Evolutionary conservation across 1,140 invertebrate species (phyloP).

Genomic region (Drosophila funebris): DNA sequence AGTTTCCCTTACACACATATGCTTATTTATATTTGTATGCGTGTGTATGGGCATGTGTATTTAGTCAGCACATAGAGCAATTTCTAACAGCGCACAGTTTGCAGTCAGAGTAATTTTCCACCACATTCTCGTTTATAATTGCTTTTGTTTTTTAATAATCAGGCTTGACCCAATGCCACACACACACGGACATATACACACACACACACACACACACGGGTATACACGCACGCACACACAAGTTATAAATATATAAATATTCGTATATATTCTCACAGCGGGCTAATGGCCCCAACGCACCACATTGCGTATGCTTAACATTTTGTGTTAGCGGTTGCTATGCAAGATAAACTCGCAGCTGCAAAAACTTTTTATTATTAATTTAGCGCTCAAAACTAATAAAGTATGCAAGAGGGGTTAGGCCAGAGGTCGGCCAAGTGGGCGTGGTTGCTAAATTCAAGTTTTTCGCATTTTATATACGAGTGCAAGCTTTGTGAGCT

Average conservation of each 20-base stretch:
- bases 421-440: neutral
- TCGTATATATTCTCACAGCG: neutral
- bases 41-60: constrained; percentile 25
- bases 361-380: constrained; percentile 74
- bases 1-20: constrained; percentile 25
- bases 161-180: constrained; percentile 57
- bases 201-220: constrained; percentile 11
- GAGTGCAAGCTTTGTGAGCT: constrained; percentile 35
- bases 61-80: constrained; percentile 47
- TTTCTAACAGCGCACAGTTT: constrained; percentile 58
- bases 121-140: constrained; percentile 66
- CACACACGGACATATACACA: constrained; percentile 4
- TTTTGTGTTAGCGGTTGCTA: constrained; percentile 38
- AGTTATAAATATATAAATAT: constrained; percentile 2
- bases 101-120: constrained; percentile 49
- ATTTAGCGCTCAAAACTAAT: constrained; percentile 75
- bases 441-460: neutral
- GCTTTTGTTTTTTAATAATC: constrained; percentile 81
- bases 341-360: constrained; percentile 55
- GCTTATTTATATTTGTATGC: neutral
- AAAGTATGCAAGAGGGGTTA: constrained; percentile 54
- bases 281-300: constrained; percentile 31
- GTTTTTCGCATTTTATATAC: constrained; percentile 8
- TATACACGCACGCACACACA: neutral
- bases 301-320: constrained; percentile 61